Conservation (phyloP, 2,113 vertebrate genomes). For the Smithornis capensis region DNA sequence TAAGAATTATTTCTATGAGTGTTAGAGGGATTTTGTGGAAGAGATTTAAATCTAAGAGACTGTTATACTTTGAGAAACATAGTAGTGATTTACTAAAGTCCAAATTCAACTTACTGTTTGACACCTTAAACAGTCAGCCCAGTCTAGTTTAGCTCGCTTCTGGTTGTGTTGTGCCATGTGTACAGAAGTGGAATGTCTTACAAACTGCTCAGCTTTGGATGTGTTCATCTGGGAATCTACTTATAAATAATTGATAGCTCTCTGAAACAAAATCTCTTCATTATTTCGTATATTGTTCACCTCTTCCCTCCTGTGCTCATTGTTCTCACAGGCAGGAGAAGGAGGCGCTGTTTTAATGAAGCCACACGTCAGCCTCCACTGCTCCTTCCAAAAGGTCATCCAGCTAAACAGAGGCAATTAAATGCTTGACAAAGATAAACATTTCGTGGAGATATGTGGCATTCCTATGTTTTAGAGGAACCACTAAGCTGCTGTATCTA, state of each 20-base stretch:
- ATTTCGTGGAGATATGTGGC: background rate
- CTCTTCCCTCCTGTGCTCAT: background rate
- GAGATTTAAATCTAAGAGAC: background rate
- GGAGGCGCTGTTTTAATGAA: background rate
- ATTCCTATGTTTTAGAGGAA: background rate
- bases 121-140: background rate
- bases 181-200: background rate
- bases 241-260: constrained; percentile 54
- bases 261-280: constrained; percentile 51
- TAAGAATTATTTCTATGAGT: background rate
- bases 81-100: background rate
- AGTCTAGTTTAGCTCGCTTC: background rate
- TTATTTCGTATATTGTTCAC: background rate
- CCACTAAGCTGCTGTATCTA: background rate
- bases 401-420: background rate
- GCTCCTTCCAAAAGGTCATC: constrained; percentile 17
- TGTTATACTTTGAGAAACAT: background rate
- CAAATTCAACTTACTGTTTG: background rate
- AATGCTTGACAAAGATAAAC: background rate
- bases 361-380: background rate
- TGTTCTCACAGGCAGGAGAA: background rate
- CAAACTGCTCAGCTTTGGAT: background rate
- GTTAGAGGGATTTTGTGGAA: background rate
- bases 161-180: background rate
- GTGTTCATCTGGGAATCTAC: constrained; percentile 29